Evolutionary conservation across 2,888 invertebrate species (phyloP).

Genomic region (Drosophila hamatofila): DNA sequence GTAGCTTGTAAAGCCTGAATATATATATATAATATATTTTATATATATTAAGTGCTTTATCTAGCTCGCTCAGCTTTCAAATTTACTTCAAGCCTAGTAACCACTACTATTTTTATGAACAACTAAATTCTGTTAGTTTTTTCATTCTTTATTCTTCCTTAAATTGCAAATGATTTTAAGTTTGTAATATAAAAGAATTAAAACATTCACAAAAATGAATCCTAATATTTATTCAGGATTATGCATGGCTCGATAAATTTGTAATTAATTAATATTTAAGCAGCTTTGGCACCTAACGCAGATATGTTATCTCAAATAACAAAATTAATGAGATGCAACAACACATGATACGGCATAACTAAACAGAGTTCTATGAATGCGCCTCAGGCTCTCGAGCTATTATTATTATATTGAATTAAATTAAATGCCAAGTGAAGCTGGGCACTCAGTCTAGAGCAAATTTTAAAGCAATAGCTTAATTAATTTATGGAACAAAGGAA

Average conservation of each 20-base stretch:
- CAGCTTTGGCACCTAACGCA: conserved; percentile 1
- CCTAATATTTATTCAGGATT: not conserved
- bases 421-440: not conserved
- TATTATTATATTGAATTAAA: not conserved
- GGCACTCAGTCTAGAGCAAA: not conserved
- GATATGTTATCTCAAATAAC: conserved; percentile 1
- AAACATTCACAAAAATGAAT: too few species aligned
- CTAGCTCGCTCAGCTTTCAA: not conserved
- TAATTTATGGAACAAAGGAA: conserved; percentile 16
- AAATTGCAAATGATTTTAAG: too few species aligned
- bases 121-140: not conserved
- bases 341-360: not conserved
- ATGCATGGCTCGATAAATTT: not conserved
- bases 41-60: not conserved
- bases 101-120: not conserved
- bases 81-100: not conserved
- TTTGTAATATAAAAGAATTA: too few species aligned
- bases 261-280: conserved; percentile 2
- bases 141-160: too few species aligned
- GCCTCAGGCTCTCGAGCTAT: not conserved
- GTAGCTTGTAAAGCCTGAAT: not conserved
- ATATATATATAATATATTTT: too few species aligned
- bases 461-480: conserved; percentile 9
- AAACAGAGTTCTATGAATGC: not conserved
- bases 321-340: not conserved